These are phyloP conservation scores for Iguana delicatissima DNA, from an alignment of 2,797 vertebrate genomes.

Conservation along the genomic window DNA sequence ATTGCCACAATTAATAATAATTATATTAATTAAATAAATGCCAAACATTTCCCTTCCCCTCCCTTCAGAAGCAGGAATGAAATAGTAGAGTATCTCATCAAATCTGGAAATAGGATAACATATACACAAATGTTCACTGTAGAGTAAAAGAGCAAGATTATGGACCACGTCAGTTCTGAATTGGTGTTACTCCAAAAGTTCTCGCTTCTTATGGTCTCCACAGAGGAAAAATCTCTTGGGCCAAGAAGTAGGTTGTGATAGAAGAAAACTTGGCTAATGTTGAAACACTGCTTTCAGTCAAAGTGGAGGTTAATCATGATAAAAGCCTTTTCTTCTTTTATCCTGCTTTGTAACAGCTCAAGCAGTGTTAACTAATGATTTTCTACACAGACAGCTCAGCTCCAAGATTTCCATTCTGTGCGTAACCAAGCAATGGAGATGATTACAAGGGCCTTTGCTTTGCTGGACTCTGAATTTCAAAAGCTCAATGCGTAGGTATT, in stretches of 20 bases:
- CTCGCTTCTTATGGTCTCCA: neutral
- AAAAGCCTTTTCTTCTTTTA: constrained; percentile 33
- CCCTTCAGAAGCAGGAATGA: constrained; percentile 15
- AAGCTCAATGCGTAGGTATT: constrained; percentile 80
- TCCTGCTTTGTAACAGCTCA: constrained; percentile 18
- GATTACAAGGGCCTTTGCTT: constrained; percentile 80
- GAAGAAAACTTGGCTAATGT: neutral
- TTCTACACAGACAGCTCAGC: constrained; percentile 65
- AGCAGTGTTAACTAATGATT: constrained; percentile 40
- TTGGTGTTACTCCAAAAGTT: neutral
- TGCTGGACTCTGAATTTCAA: constrained; percentile 82
- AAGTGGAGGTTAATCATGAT: constrained; percentile 3
- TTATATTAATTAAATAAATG: constrained; percentile 26
- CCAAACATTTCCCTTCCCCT: neutral
- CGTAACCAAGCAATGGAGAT: constrained; percentile 79
- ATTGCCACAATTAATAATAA: constrained; percentile 43
- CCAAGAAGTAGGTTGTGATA: neutral
- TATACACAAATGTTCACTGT: neutral
- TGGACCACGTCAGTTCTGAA: neutral
- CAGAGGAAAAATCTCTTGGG: neutral
- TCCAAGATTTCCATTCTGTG: constrained; percentile 76
- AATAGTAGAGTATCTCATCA: constrained; percentile 8
- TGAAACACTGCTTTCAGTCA: neutral
- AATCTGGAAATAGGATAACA: neutral
- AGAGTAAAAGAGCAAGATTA: neutral